Conservation (phyloP, 2,888 invertebrate species). For the Agriopis aurantiaria region DNA sequence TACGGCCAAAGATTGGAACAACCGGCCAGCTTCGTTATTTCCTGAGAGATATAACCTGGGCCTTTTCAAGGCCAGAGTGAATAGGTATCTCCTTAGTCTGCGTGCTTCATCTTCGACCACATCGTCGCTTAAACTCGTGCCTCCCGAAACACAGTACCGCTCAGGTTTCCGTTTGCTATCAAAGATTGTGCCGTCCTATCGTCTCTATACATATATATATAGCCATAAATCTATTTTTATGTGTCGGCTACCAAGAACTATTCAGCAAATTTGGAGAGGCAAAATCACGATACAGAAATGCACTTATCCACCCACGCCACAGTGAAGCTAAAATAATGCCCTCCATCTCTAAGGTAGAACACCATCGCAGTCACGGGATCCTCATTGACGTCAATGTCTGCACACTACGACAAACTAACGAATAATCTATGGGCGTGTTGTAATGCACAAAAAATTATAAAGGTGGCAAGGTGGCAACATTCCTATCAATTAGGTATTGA, state of each 20-base stretch:
- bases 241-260: neutral
- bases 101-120: too few species aligned
- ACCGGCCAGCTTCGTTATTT: too few species aligned
- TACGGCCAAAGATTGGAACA: too few species aligned
- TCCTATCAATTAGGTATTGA: neutral
- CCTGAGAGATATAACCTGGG: too few species aligned
- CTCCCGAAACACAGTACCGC: neutral
- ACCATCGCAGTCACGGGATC: conserved; percentile 3
- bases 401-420: neutral
- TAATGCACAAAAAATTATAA: neutral
- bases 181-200: neutral
- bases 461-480: too few species aligned
- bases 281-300: neutral
- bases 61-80: too few species aligned
- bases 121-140: too few species aligned
- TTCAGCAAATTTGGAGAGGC: neutral
- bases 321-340: neutral
- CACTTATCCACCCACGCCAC: conserved; percentile 7
- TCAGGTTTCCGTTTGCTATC: neutral
- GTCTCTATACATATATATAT: neutral
- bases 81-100: too few species aligned
- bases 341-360: neutral
- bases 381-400: conserved; percentile 22
- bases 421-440: conserved; percentile 2
- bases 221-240: neutral